Evolutionary conservation across 2,113 vertebrate genomes (phyloP).

Genomic region (Sebastes fasciatus): DNA sequence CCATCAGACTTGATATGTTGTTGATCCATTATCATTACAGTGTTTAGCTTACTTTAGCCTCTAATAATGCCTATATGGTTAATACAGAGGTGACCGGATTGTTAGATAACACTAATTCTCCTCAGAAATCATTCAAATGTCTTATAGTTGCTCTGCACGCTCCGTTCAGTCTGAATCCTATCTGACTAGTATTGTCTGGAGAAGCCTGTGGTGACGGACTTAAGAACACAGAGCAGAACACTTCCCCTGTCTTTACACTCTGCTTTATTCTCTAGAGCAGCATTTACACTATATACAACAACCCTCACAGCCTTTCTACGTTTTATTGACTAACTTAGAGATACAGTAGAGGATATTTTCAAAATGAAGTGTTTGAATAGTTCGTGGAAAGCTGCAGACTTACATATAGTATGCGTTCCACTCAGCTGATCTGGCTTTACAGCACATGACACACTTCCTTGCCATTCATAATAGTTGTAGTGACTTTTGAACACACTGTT

Average conservation of each 20-base stretch:
- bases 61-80: too few species aligned
- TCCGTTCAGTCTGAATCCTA: not conserved
- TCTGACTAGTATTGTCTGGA: constrained; percentile 6
- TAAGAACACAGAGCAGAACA: not conserved
- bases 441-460: not conserved
- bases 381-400: not conserved
- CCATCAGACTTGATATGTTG: not conserved
- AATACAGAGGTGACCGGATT: too few species aligned
- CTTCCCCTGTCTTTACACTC: not conserved
- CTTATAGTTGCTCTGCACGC: too few species aligned
- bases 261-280: not conserved
- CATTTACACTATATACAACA: not conserved
- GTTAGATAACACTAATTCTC: too few species aligned
- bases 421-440: constrained; percentile 9
- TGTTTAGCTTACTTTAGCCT: too few species aligned
- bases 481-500: constrained; percentile 4
- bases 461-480: constrained; percentile 10
- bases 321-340: not conserved
- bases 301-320: not conserved
- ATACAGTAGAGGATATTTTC: too few species aligned
- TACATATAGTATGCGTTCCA: not conserved
- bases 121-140: too few species aligned
- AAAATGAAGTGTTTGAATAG: too few species aligned
- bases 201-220: not conserved
- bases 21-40: too few species aligned